Evolutionary conservation across 1,140 invertebrate species (phyloP).

Genomic region (Drosophila kepulauana): DNA sequence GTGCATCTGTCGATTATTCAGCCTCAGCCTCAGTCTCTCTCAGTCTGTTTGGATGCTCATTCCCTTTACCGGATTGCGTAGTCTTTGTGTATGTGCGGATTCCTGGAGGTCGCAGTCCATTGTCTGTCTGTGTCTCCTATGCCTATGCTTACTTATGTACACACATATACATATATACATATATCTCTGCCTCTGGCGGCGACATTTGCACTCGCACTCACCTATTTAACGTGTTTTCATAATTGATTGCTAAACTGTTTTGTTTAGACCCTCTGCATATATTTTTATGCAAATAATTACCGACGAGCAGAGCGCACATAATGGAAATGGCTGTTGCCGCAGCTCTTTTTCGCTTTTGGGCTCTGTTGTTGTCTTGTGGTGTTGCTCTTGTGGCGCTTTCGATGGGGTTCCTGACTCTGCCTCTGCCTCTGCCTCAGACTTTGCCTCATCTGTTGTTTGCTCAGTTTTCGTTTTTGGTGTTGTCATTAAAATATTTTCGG

Average conservation of each 20-base stretch:
- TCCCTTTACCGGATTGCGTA: conserved; percentile 1
- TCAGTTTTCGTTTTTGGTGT: conserved; percentile 52
- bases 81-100: conserved; percentile 22
- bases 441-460: conserved; percentile 16
- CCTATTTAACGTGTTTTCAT: conserved; percentile 83
- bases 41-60: conserved; percentile 32
- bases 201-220: conserved; percentile 73
- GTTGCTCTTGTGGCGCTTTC: conserved; percentile 38
- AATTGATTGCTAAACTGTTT: conserved; percentile 83
- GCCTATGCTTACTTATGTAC: neutral
- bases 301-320: conserved; percentile 69
- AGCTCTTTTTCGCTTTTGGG: conserved; percentile 6
- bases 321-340: conserved; percentile 52
- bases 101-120: conserved; percentile 38
- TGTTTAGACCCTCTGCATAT: conserved; percentile 81
- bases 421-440: neutral
- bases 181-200: conserved; percentile 40
- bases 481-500: conserved; percentile 82
- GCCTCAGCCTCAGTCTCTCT: conserved; percentile 5
- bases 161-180: conserved; percentile 9
- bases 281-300: conserved; percentile 84
- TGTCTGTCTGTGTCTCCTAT: conserved; percentile 21
- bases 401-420: conserved; percentile 18
- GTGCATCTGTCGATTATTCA: conserved; percentile 68
- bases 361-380: conserved; percentile 16